These are phyloP conservation scores for Aepyceros melampus DNA, from an alignment of 2,113 vertebrate genomes.

Conservation along the genomic window DNA sequence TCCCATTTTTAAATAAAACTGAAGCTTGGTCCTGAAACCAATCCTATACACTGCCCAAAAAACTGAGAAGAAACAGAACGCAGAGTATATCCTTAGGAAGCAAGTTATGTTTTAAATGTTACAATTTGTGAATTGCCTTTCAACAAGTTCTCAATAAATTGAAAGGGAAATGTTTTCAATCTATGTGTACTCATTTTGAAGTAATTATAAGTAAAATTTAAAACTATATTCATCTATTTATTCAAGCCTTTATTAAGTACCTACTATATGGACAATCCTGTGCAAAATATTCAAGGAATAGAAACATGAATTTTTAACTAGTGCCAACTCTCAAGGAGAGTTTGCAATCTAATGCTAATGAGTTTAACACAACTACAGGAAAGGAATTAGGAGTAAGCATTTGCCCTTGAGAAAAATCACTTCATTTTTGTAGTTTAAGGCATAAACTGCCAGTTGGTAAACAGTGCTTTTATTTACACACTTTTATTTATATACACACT, in stretches of 20 bases:
- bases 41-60: neutral
- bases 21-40: neutral
- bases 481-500: neutral
- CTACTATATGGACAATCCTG: too few relatives aligned
- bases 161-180: neutral
- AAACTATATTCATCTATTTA: too few relatives aligned
- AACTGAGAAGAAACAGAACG: neutral
- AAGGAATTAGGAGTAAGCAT: conserved; percentile 15
- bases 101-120: neutral
- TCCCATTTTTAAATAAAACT: neutral
- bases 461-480: neutral
- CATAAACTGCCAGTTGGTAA: neutral
- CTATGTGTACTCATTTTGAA: neutral
- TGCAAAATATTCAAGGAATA: neutral
- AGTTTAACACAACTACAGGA: neutral
- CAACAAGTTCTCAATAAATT: neutral
- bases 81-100: neutral
- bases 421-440: conserved; percentile 3
- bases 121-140: neutral
- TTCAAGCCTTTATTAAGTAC: too few relatives aligned
- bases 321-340: neutral
- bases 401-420: neutral
- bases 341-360: neutral
- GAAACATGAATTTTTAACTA: conserved; percentile 28
- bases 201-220: too few relatives aligned